Conservation (phyloP, 2,888 invertebrate genomes). For the Nemotelus pantherinus region DNA sequence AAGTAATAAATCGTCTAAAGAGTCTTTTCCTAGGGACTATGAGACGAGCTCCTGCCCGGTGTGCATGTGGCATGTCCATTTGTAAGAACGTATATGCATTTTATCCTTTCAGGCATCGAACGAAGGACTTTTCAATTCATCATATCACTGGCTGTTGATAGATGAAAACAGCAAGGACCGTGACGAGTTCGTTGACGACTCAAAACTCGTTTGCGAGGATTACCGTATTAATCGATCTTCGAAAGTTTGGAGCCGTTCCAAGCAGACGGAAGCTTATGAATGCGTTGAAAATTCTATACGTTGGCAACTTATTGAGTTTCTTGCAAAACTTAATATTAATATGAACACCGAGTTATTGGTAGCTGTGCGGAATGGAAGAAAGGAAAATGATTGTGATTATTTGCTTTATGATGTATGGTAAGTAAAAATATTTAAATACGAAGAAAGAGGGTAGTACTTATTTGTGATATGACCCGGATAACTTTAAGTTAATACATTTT, state of each 20-base stretch:
- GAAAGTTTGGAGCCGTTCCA: background rate
- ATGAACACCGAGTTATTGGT: constrained; percentile 64
- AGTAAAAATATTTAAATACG: constrained; percentile 50
- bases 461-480: background rate
- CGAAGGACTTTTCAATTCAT: constrained; percentile 62
- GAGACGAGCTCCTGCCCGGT: too few species aligned
- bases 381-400: constrained; percentile 57
- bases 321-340: constrained; percentile 63
- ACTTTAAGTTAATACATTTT: too few species aligned
- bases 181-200: constrained; percentile 37
- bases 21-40: too few species aligned
- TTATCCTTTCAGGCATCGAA: constrained; percentile 59
- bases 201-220: constrained; percentile 8
- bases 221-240: constrained; percentile 25
- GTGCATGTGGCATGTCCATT: too few species aligned
- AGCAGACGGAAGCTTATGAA: constrained; percentile 26
- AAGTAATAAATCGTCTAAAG: background rate
- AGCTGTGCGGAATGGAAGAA: constrained; percentile 55
- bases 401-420: constrained; percentile 62
- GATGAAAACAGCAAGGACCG: constrained; percentile 61
- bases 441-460: background rate
- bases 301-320: constrained; percentile 61
- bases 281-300: background rate
- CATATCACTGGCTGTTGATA: constrained; percentile 65
- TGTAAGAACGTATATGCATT: constrained; percentile 1